Conservation (phyloP, 2,888 invertebrate genomes). For the Hypena proboscidalis region DNA sequence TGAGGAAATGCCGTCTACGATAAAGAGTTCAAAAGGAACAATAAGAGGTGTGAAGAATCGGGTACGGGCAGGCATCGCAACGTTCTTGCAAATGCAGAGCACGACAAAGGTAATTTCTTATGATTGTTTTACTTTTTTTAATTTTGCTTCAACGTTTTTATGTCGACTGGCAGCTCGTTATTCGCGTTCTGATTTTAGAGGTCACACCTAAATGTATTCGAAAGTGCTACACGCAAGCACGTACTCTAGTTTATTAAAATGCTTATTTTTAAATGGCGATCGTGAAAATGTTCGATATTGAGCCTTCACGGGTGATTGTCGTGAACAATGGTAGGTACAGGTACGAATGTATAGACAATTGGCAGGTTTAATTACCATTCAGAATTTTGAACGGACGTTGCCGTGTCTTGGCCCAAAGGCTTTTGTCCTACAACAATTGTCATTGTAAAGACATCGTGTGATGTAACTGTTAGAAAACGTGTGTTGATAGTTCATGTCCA, state of each 20-base stretch:
- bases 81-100: conserved; percentile 94
- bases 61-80: conserved; percentile 97
- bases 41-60: conserved; percentile 97
- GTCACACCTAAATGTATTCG: conserved; percentile 67
- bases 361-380: conserved; percentile 66
- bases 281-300: conserved; percentile 55
- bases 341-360: conserved; percentile 60
- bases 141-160: conserved; percentile 47
- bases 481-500: conserved; percentile 35
- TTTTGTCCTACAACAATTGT: conserved; percentile 62
- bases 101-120: conserved; percentile 90
- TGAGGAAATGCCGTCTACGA: conserved; percentile 89
- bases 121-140: conserved; percentile 54
- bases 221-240: conserved; percentile 67
- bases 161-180: conserved; percentile 54
- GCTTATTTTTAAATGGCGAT: conserved; percentile 48
- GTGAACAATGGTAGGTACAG: conserved; percentile 57
- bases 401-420: conserved; percentile 38
- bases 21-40: conserved; percentile 96
- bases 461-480: conserved; percentile 48
- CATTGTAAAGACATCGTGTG: conserved; percentile 55
- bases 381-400: conserved; percentile 66
- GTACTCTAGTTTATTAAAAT: conserved; percentile 62
- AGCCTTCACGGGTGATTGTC: conserved; percentile 65
- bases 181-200: conserved; percentile 77